Evolutionary conservation across 2,113 vertebrate species (phyloP), one percentile per base, ranked within the genome.

Genomic region (Peucedramus taeniatus): DNA sequence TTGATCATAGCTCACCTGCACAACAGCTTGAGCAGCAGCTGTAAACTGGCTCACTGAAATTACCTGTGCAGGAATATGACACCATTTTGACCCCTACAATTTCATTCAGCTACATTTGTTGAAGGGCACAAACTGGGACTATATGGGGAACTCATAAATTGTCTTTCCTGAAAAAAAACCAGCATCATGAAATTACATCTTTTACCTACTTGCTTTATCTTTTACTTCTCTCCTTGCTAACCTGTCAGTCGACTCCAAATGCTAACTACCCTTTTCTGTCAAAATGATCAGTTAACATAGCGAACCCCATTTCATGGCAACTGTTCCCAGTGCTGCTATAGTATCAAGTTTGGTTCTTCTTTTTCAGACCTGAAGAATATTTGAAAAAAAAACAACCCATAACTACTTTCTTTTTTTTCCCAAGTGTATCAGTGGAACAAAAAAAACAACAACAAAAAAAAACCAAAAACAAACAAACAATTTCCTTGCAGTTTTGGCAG

Each of bases 1-100:
- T 97, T 96, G 92, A 95, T 96, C 95, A 74, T 13, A 83, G 75
- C 24, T 95, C 79, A 95, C 83, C 92, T 94, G 79, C 69, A 57
- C 71, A 94, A 70, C 94, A 94, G 90, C 90, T 92, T 90, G 88
- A 80, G 54, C 23, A 92, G 59, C 92, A 97, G 90, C 88, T 96
- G 95, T 69, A 80, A 94, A 86, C 37, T 69, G 83, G 20, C 28
- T 77, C 75, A 77, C 49, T 65, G 59, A 94, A 92, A 90, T 94
- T 93, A 80, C 45, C 35, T 90, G 57, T 51, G 11, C 12, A 15
- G 90, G 50, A 96, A 96, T 65, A 92, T 65, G 92, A 96, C 66
- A 94, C 71, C 37, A 7, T 92, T 93, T 80, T 80, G 40, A 69
- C 21, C 63, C 63, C 21, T 69, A 13, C 22, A 68, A n/a, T 66